phyloP scores from a whole-genome alignment of 2,113 vertebrate genomes.

The Cyphomyrus plagiostoma region DNA sequence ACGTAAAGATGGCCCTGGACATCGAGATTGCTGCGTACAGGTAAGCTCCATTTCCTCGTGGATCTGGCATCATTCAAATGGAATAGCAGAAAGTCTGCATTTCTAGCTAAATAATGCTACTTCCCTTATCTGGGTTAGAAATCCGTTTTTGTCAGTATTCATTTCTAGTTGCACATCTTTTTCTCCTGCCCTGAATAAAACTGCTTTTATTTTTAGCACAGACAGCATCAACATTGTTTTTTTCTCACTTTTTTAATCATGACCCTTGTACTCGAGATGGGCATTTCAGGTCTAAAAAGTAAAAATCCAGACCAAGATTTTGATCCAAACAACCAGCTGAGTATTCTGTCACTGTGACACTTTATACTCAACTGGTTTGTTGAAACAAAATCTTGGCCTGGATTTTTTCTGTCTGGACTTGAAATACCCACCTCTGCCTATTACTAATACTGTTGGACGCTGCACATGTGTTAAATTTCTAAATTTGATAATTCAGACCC shows the following conservation, averaged over 20 bases:
- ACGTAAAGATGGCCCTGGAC: conserved; percentile 71
- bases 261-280: not conserved
- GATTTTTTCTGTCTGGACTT: not conserved
- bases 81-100: not conserved
- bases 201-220: not conserved
- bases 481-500: not conserved
- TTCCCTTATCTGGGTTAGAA: not conserved
- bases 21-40: conserved; percentile 71
- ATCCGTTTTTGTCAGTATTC: not conserved
- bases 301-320: not conserved
- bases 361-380: not conserved
- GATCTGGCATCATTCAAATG: not conserved
- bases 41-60: conserved; percentile 30
- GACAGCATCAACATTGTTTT: not conserved
- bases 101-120: not conserved
- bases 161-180: not conserved
- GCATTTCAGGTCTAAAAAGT: not conserved
- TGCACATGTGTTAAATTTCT: not conserved
- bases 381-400: not conserved
- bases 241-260: not conserved
- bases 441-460: not conserved
- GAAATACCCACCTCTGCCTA: not conserved
- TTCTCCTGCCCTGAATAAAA: not conserved
- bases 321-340: not conserved
- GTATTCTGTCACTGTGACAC: not conserved